Percentiles rank a stretch among this genome's conserved stretches.
phyloP scores from a whole-genome alignment of 2,113 vertebrate species.

The Harpagus bidentatus region DNA sequence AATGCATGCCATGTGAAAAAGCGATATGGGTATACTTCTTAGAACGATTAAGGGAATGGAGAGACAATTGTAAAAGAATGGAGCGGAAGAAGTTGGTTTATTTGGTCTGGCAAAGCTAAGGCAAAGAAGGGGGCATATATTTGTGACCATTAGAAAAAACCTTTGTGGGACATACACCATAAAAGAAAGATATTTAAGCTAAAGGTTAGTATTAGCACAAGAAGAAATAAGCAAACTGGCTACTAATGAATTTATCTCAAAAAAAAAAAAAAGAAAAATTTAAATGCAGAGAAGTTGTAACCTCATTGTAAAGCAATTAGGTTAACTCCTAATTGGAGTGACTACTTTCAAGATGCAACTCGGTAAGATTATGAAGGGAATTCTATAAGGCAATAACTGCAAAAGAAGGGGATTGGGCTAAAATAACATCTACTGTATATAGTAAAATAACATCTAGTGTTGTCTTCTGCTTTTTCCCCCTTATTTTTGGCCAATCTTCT shows the following conservation, averaged over 20 bases:
- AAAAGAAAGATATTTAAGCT: not conserved
- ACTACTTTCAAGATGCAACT: not conserved
- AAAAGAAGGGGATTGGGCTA: not conserved
- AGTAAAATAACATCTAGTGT: not conserved
- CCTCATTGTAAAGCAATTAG: not conserved
- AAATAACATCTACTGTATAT: not conserved
- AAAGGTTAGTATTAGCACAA: not conserved
- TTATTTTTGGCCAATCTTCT: not conserved
- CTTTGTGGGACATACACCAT: not conserved
- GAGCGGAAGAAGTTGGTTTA: not conserved
- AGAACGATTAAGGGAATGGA: not conserved
- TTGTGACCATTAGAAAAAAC: not conserved
- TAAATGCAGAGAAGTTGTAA: not conserved
- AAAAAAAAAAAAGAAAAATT: not conserved
- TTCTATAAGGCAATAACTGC: not conserved
- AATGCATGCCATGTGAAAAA: not conserved
- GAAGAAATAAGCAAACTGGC: not conserved
- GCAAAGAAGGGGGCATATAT: not conserved
- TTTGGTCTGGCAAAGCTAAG: not conserved
- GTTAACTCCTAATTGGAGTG: not conserved
- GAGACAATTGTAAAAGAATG: not conserved
- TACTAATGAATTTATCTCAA: not conserved
- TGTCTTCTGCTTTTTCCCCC: not conserved
- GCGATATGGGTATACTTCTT: rapidly evolving
- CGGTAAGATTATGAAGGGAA: not conserved